Evolutionary conservation across 2,888 invertebrate genomes (phyloP), one percentile per base, ranked within the genome.

Genomic region (Acronicta psi): DNA sequence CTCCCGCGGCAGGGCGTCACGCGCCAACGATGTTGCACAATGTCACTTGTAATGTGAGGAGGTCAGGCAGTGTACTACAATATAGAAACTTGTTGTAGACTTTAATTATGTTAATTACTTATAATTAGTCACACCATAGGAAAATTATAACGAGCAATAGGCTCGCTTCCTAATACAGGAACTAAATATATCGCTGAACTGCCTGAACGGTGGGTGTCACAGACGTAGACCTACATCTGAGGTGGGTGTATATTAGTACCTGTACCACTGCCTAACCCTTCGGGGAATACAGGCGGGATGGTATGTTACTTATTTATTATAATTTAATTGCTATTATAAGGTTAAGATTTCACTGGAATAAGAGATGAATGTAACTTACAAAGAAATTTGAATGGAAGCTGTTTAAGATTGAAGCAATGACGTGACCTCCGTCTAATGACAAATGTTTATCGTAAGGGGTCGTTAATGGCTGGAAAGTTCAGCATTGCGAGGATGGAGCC

Each of bases 401-500:
- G 52, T 63, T 46, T 56, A 66, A 69, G 63, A 68, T 59, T 68
- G 59, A 38, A 59, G 59, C 52, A 60, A 47, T 74, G 64, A 74
- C 62, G 46, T 84, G 84, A 84, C 82, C 83, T 73, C 79, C 77
- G 79, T 79, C 79, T 84, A 86, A 89, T 90, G 87, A 89, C 80
- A 86, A 89, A 91, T 89, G 85, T 79, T 82, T 72, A 80, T 82
- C 80, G 85, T 85, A 86, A 86, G 89, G 90, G 91, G 90, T 90
- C 87, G 86, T 83, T 91, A 93, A 92, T 92, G 90, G 87, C 72
- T 89, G 86, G 88, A 90, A 88, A 91, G 87, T 84, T 83, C 78
- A 81, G 84, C 74, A 73, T 77, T 68, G 71, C 62, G 58, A 17
- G 51, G 73, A 61, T 57, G 51, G 66, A 62, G 69, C 59, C 67